These are phyloP conservation scores for Axinella damicornis DNA, from an alignment of 37 sponge, comb jelly and placozoan genomes.

Conservation along the genomic window DNA sequence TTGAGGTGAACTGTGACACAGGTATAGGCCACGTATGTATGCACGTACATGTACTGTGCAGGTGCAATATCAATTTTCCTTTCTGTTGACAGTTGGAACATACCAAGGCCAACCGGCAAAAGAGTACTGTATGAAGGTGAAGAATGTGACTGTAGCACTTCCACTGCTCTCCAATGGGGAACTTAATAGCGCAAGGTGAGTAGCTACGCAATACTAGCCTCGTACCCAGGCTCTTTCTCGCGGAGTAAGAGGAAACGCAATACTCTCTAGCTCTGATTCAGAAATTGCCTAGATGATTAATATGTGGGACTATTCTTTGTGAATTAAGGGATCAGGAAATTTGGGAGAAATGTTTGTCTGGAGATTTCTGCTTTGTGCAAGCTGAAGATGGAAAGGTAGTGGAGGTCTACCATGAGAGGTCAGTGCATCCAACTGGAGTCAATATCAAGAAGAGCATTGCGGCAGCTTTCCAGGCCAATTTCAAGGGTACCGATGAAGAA, in stretches of 20 bases:
- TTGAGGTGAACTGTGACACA: too few species aligned
- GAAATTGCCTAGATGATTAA: not conserved
- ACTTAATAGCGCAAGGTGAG: not conserved
- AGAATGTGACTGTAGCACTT: not conserved
- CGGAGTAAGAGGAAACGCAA: too few species aligned
- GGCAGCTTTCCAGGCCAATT: conserved; percentile 67
- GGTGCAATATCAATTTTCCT: too few species aligned
- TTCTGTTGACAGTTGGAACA: conserved; percentile 16
- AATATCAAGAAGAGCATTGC: conserved; percentile 68
- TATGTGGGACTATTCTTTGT: too few species aligned
- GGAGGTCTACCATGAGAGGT: conserved; percentile 12
- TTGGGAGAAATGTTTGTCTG: not conserved
- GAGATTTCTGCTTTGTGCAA: conserved; percentile 38
- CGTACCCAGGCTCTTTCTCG: too few species aligned
- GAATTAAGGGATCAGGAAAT: conserved; percentile 8
- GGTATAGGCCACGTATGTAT: too few species aligned
- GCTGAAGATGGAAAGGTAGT: conserved; percentile 54
- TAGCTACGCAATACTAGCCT: not conserved
- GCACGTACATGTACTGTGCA: too few species aligned
- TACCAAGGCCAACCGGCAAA: conserved; percentile 18
- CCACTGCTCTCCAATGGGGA: too few species aligned
- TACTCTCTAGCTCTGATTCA: too few species aligned
- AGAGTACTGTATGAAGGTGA: conserved; percentile 34
- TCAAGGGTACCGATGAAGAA: conserved; percentile 24
- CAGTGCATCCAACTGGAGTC: conserved; percentile 17